These are phyloP conservation scores for Lepas anatifera DNA, from an alignment of 2,888 invertebrate genomes.

Conservation along the genomic window DNA sequence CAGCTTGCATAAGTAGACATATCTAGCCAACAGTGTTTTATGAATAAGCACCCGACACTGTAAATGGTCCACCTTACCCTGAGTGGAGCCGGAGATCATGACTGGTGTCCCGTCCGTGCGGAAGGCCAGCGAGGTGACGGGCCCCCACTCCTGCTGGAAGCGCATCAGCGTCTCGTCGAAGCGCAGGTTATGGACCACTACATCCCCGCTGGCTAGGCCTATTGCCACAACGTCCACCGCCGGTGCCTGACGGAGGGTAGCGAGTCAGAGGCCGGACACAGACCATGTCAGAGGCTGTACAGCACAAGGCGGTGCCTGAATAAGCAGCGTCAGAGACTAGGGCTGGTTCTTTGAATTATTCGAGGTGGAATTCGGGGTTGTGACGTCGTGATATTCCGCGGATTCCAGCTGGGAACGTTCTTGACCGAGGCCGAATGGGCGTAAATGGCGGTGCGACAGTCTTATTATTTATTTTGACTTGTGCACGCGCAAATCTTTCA, in stretches of 20 bases:
- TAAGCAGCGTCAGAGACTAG: not conserved
- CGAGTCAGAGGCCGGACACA: not conserved
- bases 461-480: too few relatives aligned
- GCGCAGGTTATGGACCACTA: conserved; percentile 76
- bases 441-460: too few relatives aligned
- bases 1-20: too few relatives aligned
- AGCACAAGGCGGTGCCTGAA: too few relatives aligned
- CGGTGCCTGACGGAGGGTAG: conserved; percentile 47
- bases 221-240: conserved; percentile 85
- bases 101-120: conserved; percentile 72
- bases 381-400: too few relatives aligned
- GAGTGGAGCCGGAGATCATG: conserved; percentile 67
- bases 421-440: too few relatives aligned
- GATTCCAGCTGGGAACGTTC: too few relatives aligned
- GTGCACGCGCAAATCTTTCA: too few relatives aligned
- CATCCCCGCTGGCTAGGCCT: conserved; percentile 67
- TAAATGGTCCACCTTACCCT: too few relatives aligned
- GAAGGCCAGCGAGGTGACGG: conserved; percentile 70
- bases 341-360: not conserved
- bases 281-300: too few relatives aligned
- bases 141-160: conserved; percentile 84
- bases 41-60: too few relatives aligned
- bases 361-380: conserved; percentile 21
- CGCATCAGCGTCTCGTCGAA: conserved; percentile 69
- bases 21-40: too few relatives aligned